Evolutionary conservation across 2,888 invertebrate species (phyloP), one percentile per base, ranked within the genome.

Genomic region (Protophormia terraenovae): DNA sequence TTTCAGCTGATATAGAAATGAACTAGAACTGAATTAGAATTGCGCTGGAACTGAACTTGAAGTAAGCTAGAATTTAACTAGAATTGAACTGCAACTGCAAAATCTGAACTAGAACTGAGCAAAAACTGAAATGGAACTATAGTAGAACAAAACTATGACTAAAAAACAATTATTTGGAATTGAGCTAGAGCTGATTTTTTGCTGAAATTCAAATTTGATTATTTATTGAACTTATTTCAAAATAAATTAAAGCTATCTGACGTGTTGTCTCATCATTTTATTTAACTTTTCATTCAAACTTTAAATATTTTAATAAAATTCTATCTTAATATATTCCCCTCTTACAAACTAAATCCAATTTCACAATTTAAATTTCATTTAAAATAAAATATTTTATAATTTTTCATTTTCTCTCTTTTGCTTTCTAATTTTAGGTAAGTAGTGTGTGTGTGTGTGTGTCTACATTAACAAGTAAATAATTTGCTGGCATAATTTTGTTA

Each of bases 401-500:
- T 76, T 77, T 58, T 47, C 24, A 55, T 41, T 55, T 67, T 8
- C 3, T 24, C 5, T 66, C 41, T 76, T 55, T 22, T 66, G 8
- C 19, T 27, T 55, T 78, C 19, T 32, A 35, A 41, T 58, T 80
- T 66, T 73, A 80, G 73, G 73, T 73, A 73, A 73, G 73, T 80
- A 73, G 8, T 24, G 22, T 14, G 10, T 53, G 16, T 14, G 3
- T 45, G 16, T 45, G 16, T 66, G n/a, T n/a, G n/a, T n/a, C n/a
- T n/a, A n/a, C n/a, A n/a, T n/a, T 27, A n/a, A 78, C 45, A 27
- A 69, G 24, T 77, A 58, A 69, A 38, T 50, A 81, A 81, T 81
- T 73, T 81, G 66, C 80, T 81, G 73, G 73, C 73, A 75, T 73
- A 60, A 81, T 60, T 81, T 75, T 73, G 38, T 71, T 78, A 38